Conservation (phyloP, 2,113 vertebrate genomes). For the Misgurnus anguillicaudatus region DNA sequence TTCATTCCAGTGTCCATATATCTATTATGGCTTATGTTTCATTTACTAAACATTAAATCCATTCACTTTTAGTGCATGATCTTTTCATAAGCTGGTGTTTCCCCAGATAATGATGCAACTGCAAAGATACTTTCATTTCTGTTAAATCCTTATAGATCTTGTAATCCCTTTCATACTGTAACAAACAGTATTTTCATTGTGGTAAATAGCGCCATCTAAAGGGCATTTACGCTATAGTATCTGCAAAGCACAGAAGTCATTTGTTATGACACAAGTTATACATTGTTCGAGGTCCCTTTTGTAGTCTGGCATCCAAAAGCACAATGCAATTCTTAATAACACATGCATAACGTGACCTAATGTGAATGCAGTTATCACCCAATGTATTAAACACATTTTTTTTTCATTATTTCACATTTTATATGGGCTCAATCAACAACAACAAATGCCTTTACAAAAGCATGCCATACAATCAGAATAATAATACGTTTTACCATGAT, state of each 20-base stretch:
- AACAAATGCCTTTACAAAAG: constrained; percentile 58
- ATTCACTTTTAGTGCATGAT: neutral
- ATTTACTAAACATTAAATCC: neutral
- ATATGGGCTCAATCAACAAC: constrained; percentile 45
- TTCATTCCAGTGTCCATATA: neutral
- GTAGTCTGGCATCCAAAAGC: constrained; percentile 16
- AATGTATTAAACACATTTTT: constrained; percentile 5
- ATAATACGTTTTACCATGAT: constrained; percentile 36
- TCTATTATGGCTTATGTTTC: neutral
- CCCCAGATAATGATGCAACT: neutral
- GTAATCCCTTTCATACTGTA: neutral
- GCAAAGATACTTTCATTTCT: neutral
- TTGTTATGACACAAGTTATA: neutral
- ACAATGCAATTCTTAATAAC: constrained; percentile 10
- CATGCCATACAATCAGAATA: constrained; percentile 56
- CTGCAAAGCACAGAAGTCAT: neutral
- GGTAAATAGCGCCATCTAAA: neutral
- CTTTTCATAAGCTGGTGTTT: neutral
- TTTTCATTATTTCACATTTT: constrained; percentile 15
- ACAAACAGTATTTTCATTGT: neutral
- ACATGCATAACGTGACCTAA: constrained; percentile 16
- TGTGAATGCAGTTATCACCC: neutral
- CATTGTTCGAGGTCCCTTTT: constrained; percentile 15
- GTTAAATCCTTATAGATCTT: neutral
- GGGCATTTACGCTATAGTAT: neutral